phyloP scores from a whole-genome alignment of 2,113 vertebrate genomes.

The Mixornis gularis region DNA sequence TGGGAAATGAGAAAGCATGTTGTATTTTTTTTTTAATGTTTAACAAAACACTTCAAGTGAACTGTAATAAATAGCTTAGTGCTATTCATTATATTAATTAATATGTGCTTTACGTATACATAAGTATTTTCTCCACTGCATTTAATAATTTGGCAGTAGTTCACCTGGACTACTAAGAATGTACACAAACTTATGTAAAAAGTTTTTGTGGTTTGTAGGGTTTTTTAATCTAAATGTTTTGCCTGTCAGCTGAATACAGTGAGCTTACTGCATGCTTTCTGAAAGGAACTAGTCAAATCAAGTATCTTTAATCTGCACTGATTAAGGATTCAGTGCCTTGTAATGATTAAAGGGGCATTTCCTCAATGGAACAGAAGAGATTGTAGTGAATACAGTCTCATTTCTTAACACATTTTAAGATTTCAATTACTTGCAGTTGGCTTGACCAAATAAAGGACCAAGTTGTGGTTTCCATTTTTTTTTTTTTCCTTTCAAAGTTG shows the following conservation, averaged over 20 bases:
- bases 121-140: neutral
- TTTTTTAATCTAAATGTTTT: neutral
- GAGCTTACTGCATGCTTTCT: neutral
- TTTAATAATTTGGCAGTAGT: neutral
- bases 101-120: accelerated
- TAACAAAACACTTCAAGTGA: neutral
- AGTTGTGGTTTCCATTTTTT: neutral
- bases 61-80: neutral
- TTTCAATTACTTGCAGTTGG: neutral
- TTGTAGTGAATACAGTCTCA: neutral
- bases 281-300: neutral
- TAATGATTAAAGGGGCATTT: neutral
- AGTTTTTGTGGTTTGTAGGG: neutral
- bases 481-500: neutral
- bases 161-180: neutral
- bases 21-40: neutral
- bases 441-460: neutral
- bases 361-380: neutral
- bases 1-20: neutral
- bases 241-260: neutral
- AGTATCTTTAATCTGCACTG: neutral
- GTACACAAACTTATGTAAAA: neutral
- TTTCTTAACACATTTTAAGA: neutral
- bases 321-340: neutral
- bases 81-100: neutral